Evolutionary conservation across 2,888 invertebrate species (phyloP).

Genomic region (Eretmocerus hayati): DNA sequence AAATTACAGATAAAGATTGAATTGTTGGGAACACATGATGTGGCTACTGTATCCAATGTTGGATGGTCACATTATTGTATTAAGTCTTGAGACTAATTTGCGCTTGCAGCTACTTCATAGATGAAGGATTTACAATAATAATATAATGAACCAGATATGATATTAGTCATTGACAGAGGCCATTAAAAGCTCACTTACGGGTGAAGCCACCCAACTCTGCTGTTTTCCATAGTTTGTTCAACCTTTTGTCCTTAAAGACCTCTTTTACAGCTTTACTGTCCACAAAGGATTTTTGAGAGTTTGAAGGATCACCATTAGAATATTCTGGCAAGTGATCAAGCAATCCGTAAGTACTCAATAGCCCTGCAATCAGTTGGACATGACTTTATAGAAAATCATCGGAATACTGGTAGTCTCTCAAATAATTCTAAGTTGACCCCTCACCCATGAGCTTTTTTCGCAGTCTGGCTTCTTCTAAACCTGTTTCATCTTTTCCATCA

Average conservation of each 20-base stretch:
- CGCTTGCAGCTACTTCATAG: too few species aligned
- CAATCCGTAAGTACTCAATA: slow-evolving; percentile 75
- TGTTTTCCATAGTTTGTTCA: slow-evolving; percentile 84
- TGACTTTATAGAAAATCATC: too few species aligned
- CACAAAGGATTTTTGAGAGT: slow-evolving; percentile 50
- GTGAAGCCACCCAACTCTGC: slow-evolving; percentile 84
- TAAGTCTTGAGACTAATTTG: too few species aligned
- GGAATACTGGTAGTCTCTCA: slow-evolving; percentile 2
- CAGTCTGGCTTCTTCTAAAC: slow-evolving; percentile 72
- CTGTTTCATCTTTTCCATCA: slow-evolving; percentile 82
- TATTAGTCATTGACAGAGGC: neutral
- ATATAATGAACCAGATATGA: neutral
- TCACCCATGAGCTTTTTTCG: slow-evolving; percentile 68
- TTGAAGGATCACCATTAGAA: slow-evolving; percentile 43
- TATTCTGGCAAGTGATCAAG: slow-evolving; percentile 72
- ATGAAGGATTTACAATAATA: too few species aligned
- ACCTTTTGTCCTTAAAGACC: slow-evolving; percentile 81
- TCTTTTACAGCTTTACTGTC: slow-evolving; percentile 56
- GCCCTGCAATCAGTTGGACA: slow-evolving; percentile 50
- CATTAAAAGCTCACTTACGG: slow-evolving; percentile 40
- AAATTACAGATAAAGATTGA: neutral
- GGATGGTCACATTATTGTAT: too few species aligned
- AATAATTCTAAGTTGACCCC: slow-evolving; percentile 1
- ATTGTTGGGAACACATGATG: neutral
- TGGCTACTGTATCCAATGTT: too few species aligned